Conservation (phyloP, 1,140 invertebrate species). For the Listronotus bonariensis region DNA sequence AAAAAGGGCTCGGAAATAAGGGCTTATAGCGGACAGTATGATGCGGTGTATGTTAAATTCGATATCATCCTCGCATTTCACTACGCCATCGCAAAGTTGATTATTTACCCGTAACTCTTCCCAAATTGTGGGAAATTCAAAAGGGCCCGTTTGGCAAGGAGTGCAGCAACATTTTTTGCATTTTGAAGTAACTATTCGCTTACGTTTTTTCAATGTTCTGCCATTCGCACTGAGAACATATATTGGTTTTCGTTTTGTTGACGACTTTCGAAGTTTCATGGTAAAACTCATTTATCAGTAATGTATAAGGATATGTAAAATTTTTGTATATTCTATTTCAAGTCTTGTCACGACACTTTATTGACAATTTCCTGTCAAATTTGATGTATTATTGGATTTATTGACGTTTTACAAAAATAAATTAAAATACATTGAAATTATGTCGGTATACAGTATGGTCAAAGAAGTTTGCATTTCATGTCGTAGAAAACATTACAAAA, state of each 20-base stretch:
- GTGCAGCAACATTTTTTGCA: slow-evolving; percentile 9
- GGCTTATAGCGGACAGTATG: slow-evolving; percentile 68
- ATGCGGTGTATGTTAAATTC: slow-evolving; percentile 67
- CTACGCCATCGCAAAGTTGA: slow-evolving; percentile 65
- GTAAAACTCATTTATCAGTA: slow-evolving; percentile 9
- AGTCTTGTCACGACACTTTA: too few species aligned
- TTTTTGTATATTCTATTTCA: too few species aligned
- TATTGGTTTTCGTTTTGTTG: slow-evolving; percentile 7
- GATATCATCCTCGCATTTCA: slow-evolving; percentile 64
- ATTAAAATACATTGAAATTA: too few species aligned
- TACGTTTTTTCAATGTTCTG: slow-evolving; percentile 5
- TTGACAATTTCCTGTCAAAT: neutral
- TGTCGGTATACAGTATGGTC: too few species aligned
- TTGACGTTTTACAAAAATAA: neutral
- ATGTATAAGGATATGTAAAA: too few species aligned
- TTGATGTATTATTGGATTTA: neutral
- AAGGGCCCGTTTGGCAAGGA: neutral
- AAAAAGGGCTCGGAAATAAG: slow-evolving; percentile 69
- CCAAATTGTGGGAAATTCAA: slow-evolving; percentile 67
- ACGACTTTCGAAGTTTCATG: slow-evolving; percentile 10
- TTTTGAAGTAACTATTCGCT: neutral
- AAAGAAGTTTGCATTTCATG: too few species aligned
- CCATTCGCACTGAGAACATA: neutral
- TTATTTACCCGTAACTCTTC: slow-evolving; percentile 64
- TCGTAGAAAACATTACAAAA: too few species aligned